Evolutionary conservation across 1,140 invertebrate genomes (phyloP), one percentile per base, ranked within the genome.

Genomic region (Radopholus similis): DNA sequence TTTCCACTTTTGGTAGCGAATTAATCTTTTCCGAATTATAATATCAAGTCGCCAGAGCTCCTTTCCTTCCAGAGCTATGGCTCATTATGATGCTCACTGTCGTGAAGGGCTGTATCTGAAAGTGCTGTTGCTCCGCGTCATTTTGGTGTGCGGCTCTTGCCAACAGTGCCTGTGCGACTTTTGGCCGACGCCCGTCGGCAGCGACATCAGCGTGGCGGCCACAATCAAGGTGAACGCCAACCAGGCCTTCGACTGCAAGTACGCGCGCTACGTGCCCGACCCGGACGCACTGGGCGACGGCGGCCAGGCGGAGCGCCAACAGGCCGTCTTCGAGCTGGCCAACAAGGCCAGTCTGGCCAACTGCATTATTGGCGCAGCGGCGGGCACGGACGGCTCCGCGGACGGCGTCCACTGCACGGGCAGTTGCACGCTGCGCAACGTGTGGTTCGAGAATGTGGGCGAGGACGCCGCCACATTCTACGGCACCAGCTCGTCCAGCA

Each of bases 351-450:
- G 40, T 15, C 21, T 68, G 13, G 23, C 23, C 21, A 68, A 68
- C 32, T 28, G n/a, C 21, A 51, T 68, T 18, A 28, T 68, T 54
- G 66, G 66, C 15, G 64, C 66, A n/a, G 21, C 4, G 42, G 26
- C 9, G 35, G n/a, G n/a, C 9, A 32, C 15, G 9, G 35, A 38
- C 15, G 47, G 47, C 4, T 15, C 60, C 15, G 30, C 66, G 2
- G 66, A 68, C 42, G 66, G 66, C 4, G 34, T 68, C 37, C 66
- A 68, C 34, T 68, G 66, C 38, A 6, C 13, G 15, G 65, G 66
- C 30, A 8, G 9, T 4, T 68, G 66, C 42, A 68, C 6, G 9
- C 1, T 68, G n/a, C 2, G 30, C 6, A 68, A 68, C 34, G 30
- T 68, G 21, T 68, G 34, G 42, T 65, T 28, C n/a, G 66, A 68